A percentile compares a stretch with the other conserved stretches of the same genome.
Evolutionary conservation across 2,113 vertebrate genomes (phyloP).

Genomic region (Dolichallabes microphthalmus): DNA sequence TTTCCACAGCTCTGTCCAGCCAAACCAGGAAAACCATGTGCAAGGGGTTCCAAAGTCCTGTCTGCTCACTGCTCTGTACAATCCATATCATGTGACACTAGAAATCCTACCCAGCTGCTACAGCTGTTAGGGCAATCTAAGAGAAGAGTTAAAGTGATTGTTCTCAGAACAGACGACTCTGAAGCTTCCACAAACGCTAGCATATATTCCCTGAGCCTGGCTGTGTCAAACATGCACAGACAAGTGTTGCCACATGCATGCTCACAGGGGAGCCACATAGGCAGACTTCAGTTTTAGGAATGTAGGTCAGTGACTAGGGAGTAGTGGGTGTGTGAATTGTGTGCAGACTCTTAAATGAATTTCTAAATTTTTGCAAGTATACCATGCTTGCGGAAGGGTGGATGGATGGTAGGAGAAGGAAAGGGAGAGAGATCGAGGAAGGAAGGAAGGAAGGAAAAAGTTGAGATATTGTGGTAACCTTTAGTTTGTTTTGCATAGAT

Average conservation of each 20-base stretch:
- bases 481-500: background rate
- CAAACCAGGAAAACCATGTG: background rate
- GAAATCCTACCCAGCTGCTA: slow-evolving; percentile 34
- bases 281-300: slow-evolving; percentile 5
- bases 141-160: background rate
- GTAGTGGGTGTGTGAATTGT: background rate
- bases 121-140: slow-evolving; percentile 18
- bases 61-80: background rate
- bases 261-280: slow-evolving; percentile 1
- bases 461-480: background rate
- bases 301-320: slow-evolving; percentile 18
- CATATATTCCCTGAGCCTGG: background rate
- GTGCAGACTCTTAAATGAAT: background rate
- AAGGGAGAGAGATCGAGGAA: slow-evolving; percentile 1
- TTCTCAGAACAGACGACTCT: background rate
- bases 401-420: background rate
- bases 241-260: slow-evolving; percentile 23
- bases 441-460: background rate
- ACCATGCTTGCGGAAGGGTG: too few relatives aligned
- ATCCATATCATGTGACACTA: background rate
- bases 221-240: slow-evolving; percentile 18
- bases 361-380: background rate
- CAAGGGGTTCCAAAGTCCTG: background rate
- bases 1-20: slow-evolving; percentile 23
- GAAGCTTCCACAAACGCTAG: background rate